Evolutionary conservation across 2,888 invertebrate genomes (phyloP).

Genomic region (Cephus sareptanus): DNA sequence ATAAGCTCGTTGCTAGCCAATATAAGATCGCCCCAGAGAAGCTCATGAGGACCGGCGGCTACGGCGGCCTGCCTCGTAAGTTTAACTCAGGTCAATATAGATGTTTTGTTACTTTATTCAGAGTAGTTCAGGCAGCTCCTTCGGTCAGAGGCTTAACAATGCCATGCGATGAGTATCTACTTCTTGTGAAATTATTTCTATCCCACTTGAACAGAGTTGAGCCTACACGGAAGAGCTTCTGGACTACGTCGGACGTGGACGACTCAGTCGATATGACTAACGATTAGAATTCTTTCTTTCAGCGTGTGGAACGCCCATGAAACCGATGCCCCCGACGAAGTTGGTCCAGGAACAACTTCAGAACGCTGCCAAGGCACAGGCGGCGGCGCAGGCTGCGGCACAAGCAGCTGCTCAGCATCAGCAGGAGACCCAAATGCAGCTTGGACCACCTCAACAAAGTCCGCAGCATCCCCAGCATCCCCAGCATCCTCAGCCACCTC

Average conservation of each 20-base stretch:
- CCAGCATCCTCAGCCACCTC: constrained; percentile 63
- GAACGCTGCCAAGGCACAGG: constrained; percentile 62
- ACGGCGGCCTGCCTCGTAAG: constrained; percentile 87
- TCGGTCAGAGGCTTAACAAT: too few relatives aligned
- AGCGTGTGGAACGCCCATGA: constrained; percentile 73
- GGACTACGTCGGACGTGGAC: constrained; percentile 23
- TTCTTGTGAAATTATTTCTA: too few relatives aligned
- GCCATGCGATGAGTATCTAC: too few relatives aligned
- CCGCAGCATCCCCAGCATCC: constrained; percentile 58
- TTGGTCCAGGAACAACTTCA: constrained; percentile 71
- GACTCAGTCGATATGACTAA: not conserved
- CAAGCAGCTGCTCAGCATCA: constrained; percentile 60
- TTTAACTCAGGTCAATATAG: constrained; percentile 67
- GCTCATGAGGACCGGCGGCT: constrained; percentile 94
- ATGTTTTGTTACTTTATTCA: constrained; percentile 62
- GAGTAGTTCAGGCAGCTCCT: constrained; percentile 30
- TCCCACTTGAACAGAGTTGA: too few relatives aligned
- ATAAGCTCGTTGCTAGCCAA: constrained; percentile 95
- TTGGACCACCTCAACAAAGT: constrained; percentile 60
- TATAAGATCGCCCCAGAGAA: constrained; percentile 99
- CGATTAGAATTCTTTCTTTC: constrained; percentile 47
- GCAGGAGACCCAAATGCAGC: constrained; percentile 59
- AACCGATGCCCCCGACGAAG: constrained; percentile 83
- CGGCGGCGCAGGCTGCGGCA: constrained; percentile 60
- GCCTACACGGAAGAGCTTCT: constrained; percentile 23